A percentile compares a stretch with the other conserved stretches of the same genome.
Evolutionary conservation across 1,140 invertebrate genomes (phyloP).

Genomic region (Drosophila simulans): DNA sequence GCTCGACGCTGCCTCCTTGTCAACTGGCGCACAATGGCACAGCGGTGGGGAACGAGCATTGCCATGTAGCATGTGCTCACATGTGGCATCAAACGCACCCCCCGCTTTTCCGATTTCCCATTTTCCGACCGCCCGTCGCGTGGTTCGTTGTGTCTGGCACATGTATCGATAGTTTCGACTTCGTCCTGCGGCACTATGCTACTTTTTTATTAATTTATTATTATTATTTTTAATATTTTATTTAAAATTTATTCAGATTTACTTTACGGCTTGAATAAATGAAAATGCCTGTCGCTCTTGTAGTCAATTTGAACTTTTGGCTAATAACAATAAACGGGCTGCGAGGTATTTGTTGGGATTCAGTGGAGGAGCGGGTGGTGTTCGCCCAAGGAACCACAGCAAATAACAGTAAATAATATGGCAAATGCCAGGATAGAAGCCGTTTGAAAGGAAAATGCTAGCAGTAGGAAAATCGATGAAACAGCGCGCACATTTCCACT

Average conservation of each 20-base stretch:
- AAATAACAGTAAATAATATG: slow-evolving; percentile 73
- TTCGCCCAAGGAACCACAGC: slow-evolving; percentile 50
- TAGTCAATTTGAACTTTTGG: slow-evolving; percentile 18
- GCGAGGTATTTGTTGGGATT: slow-evolving; percentile 25
- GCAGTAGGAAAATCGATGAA: slow-evolving; percentile 64
- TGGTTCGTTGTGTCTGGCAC: slow-evolving; percentile 30
- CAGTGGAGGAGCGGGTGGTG: background rate
- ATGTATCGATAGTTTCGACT: slow-evolving; percentile 57
- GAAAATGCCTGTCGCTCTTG: no score
- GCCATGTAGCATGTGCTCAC: slow-evolving; percentile 22
- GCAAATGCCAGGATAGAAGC: slow-evolving; percentile 61
- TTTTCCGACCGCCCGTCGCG: slow-evolving; percentile 10
- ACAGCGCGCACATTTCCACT: slow-evolving; percentile 58
- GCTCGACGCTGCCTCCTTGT: slow-evolving; percentile 39
- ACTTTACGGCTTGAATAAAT: no score
- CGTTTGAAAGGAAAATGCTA: slow-evolving; percentile 46
- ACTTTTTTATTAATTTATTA: no score
- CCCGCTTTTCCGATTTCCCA: background rate
- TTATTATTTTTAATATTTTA: no score
- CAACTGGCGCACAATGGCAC: slow-evolving; percentile 30
- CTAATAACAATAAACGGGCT: slow-evolving; percentile 55
- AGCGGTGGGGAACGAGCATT: slow-evolving; percentile 50
- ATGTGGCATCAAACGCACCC: background rate
- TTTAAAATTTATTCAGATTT: no score
- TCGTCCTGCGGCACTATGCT: background rate